phyloP scores from a whole-genome alignment of 2,113 vertebrate species.

The Natator depressus region DNA sequence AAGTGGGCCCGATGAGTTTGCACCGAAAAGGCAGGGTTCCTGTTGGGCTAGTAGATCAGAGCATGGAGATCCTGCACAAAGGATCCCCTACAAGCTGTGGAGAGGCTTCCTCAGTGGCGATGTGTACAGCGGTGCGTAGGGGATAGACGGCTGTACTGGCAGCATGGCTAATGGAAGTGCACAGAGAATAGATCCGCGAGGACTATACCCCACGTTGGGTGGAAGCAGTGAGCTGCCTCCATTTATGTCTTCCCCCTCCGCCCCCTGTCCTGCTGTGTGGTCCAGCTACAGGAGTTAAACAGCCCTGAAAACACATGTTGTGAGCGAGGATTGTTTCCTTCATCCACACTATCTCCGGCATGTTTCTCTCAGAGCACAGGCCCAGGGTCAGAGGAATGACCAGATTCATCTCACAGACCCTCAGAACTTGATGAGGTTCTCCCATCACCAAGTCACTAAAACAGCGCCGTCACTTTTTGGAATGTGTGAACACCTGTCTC shows the following conservation, averaged over 20 bases:
- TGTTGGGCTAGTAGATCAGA: not conserved
- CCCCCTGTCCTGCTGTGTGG: not conserved
- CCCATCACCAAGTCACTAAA: not conserved
- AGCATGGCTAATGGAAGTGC: not conserved
- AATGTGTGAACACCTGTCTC: not conserved
- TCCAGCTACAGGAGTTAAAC: not conserved
- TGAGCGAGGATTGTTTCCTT: not conserved
- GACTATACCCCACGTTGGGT: not conserved
- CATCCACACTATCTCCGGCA: not conserved
- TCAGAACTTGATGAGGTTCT: not conserved
- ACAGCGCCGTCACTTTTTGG: not conserved
- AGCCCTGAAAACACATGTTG: not conserved
- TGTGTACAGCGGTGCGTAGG: not conserved
- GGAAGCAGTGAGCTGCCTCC: not conserved
- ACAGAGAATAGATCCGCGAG: not conserved
- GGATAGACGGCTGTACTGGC: not conserved
- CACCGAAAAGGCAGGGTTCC: not conserved
- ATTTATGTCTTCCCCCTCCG: not conserved
- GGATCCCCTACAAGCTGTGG: not conserved
- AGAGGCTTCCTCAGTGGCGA: not conserved
- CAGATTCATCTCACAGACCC: not conserved
- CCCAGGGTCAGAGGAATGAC: not conserved
- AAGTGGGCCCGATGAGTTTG: not conserved
- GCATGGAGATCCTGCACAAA: not conserved
- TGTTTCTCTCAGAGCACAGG: not conserved